Evolutionary conservation across 2,888 invertebrate species (phyloP), one percentile per base, ranked within the genome.

Genomic region (Callinectes sapidus): DNA sequence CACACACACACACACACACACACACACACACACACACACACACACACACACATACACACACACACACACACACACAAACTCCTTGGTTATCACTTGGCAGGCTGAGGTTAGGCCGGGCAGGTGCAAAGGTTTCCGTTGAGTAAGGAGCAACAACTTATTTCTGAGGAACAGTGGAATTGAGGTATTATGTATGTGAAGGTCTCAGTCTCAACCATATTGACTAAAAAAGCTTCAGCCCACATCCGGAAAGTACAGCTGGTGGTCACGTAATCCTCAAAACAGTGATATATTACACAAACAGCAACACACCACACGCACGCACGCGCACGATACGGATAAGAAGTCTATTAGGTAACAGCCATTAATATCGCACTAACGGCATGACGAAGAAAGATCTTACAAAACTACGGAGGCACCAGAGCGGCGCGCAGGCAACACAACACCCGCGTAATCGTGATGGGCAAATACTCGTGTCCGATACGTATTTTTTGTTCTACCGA

Each of bases 391-490:
- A 71, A 71, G 10, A 28, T 71, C 28, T 71, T 23, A 71, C 71
- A 71, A 71, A 71, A 71, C 71, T 71, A 28, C 71, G 8, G n/a
- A n/a, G n/a, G n/a, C 71, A 71, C 71, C 28, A 71, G 71, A 71
- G n/a, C 71, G 28, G 10, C n/a, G 71, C 71, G 28, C 23, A 71
- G 71, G 71, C 28, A 71, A 71, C n/a, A 71, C 71, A 23, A n/a
- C 71, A 28, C 61, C 55, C 5, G 61, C 61, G 71, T 71, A 71
- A 71, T 71, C n/a, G 71, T 71, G 28, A 71, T 3, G 71, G 28
- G 28, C 28, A 71, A 23, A 71, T 71, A 71, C 28, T 71, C 13
- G 28, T 28, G 71, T 71, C 28, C 8, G 28, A 71, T 10, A 28
- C 28, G 71, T 28, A 71, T 23, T 8, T 28, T n/a, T 28, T 28